These are phyloP conservation scores for Anorthoa munda DNA, from an alignment of 2,888 invertebrate species.

Conservation along the genomic window DNA sequence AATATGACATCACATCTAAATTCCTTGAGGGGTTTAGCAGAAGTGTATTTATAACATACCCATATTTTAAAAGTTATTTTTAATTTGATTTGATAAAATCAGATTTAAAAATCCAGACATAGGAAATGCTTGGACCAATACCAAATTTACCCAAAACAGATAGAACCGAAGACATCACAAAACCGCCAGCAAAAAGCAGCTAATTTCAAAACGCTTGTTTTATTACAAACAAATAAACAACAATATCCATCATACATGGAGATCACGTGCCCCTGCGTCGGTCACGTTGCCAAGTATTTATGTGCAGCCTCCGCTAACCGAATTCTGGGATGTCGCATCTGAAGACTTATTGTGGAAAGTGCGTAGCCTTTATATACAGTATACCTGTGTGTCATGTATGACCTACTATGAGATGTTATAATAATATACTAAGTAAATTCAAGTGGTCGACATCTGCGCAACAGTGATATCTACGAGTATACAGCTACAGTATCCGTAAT, in stretches of 20 bases:
- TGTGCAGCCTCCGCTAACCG: conserved; percentile 73
- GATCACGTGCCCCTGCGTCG: conserved; percentile 77
- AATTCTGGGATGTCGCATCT: conserved; percentile 71
- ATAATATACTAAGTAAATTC: too few relatives aligned
- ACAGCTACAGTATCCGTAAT: too few relatives aligned
- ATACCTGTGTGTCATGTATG: too few relatives aligned
- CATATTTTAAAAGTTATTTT: too few relatives aligned
- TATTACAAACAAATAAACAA: conserved; percentile 57
- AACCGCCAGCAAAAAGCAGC: background rate
- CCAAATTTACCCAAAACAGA: background rate
- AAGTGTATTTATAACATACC: too few relatives aligned
- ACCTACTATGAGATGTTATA: background rate
- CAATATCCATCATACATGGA: conserved; percentile 62
- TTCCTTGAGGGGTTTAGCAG: too few relatives aligned
- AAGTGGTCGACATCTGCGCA: too few relatives aligned
- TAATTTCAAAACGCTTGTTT: conserved; percentile 26
- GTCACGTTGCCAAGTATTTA: conserved; percentile 83
- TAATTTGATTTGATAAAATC: too few relatives aligned
- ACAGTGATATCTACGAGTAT: too few relatives aligned
- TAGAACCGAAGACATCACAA: background rate
- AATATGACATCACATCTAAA: too few relatives aligned
- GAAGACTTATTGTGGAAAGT: conserved; percentile 79
- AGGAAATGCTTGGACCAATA: too few relatives aligned
- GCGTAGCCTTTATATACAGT: conserved; percentile 16
- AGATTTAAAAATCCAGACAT: too few relatives aligned